Base-by-base conservation (phyloP, 2,888 invertebrate genomes). In the Eucera pruinosa region DNA sequence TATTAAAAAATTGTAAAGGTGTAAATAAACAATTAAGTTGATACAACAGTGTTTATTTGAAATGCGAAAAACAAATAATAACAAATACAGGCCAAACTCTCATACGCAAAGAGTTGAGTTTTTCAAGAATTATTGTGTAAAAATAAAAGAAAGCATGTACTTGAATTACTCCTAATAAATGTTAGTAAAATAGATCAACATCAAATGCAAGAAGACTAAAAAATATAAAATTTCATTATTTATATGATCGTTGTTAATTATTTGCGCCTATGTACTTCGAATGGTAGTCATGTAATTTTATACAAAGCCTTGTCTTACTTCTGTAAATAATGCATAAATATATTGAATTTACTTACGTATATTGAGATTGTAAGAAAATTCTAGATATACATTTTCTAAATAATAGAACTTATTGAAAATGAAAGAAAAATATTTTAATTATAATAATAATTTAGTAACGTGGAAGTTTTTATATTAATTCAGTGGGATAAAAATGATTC, bases 321-420 rank as follows among this genome's bases (percentile, higher is more conserved):
- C 15, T 75, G 65, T 75, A 75, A 58, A 75, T 75, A 75, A 73
- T 30, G 50, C 52, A 27, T 58, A 47, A 60, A 58, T 74, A 58
- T 52, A 72, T 52, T 58, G 20, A 41, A 58, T 64, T 64, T n/a
- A 47, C 33, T 58, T 30, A 64, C 25, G 18, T 13, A 48, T 52
- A 52, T 45, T 52, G 43, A 45, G 43, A 4, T 55, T 52, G 50
- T 43, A 70, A 58, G 20, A 11, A 58, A 48, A 52, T 50, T 70
- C 13, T 69, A 13, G 33, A 20, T 64, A 27, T 27, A 48, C 50
- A 43, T 52, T 60, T 43, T 70, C 36, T 6, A 36, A 11, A n/a
- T 41, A 39, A 68, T 67, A 23, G 39, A 39, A 57, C 39, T 55
- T 39, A 39, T 36, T 55, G 33, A 36, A 39, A 15, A 55, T 15